Percentiles rank a stretch among this genome's conserved stretches.
Conservation (phyloP, 2,113 vertebrate species). For the Alaudala cheleensis region DNA sequence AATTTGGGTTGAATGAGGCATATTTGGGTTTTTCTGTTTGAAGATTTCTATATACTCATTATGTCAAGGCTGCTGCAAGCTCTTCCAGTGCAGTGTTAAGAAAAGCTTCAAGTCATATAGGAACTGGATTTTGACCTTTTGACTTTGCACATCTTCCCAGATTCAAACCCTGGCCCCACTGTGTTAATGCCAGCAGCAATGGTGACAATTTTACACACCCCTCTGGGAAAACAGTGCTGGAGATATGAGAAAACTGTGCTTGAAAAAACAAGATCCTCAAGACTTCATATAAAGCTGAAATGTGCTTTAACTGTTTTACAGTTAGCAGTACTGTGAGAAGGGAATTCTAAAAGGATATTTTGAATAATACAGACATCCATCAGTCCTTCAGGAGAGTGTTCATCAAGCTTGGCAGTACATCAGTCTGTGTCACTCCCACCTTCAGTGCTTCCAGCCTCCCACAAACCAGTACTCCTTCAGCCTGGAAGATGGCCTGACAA, state of each 20-base stretch:
- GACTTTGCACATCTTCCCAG: background rate
- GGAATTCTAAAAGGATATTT: background rate
- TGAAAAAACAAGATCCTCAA: background rate
- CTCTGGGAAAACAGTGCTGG: background rate
- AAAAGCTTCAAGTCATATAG: background rate
- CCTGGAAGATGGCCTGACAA: background rate
- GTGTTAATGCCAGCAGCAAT: background rate
- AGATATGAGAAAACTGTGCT: background rate
- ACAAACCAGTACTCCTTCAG: background rate
- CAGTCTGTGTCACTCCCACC: background rate
- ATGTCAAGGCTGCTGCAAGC: background rate
- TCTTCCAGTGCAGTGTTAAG: background rate
- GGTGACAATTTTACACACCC: background rate
- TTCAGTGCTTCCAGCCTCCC: background rate
- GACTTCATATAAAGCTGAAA: background rate
- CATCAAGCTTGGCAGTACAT: accelerated
- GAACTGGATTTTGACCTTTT: background rate
- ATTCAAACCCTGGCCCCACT: background rate
- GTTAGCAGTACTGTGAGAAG: background rate
- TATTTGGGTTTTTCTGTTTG: background rate
- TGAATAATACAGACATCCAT: background rate
- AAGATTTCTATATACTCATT: background rate
- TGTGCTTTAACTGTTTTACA: background rate
- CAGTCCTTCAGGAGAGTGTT: background rate
- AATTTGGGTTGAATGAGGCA: background rate